A percentile compares a stretch with the other conserved stretches of the same genome.
These are phyloP conservation scores for Patiria pectinifera DNA, from an alignment of 53 echinoderm and acorn worm genomes.

Conservation along the genomic window DNA sequence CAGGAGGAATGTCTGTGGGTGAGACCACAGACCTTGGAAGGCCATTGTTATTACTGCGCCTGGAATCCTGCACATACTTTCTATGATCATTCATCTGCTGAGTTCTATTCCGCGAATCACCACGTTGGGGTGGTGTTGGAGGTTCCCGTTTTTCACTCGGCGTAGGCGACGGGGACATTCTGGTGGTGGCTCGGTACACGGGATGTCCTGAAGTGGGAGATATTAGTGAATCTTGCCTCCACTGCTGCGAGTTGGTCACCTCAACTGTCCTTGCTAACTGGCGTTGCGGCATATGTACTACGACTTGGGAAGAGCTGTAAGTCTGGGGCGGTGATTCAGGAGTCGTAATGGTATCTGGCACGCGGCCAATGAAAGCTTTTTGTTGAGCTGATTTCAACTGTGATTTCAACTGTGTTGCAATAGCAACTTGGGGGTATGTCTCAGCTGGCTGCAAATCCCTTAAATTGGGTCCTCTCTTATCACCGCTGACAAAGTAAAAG, in stretches of 20 bases:
- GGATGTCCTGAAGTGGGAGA: slow-evolving; percentile 33
- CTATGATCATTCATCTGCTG: slow-evolving; percentile 78
- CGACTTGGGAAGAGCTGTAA: slow-evolving; percentile 73
- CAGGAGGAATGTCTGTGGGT: slow-evolving; percentile 81
- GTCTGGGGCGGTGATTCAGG: slow-evolving; percentile 39
- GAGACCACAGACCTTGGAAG: slow-evolving; percentile 57
- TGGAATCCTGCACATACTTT: slow-evolving; percentile 72
- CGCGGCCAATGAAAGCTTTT: slow-evolving; percentile 70
- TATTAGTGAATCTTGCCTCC: background rate
- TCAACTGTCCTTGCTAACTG: slow-evolving; percentile 85
- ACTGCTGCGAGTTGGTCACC: slow-evolving; percentile 10
- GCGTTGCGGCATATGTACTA: slow-evolving; percentile 84
- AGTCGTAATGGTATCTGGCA: slow-evolving; percentile 41
- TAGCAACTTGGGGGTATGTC: slow-evolving; percentile 83
- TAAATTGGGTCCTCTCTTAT: slow-evolving; percentile 49
- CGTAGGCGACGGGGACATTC: slow-evolving; percentile 29
- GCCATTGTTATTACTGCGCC: slow-evolving; percentile 66
- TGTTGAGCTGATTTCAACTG: slow-evolving; percentile 65
- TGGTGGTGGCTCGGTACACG: background rate
- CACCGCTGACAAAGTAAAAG: slow-evolving; percentile 28
- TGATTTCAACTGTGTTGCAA: slow-evolving; percentile 68
- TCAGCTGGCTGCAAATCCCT: slow-evolving; percentile 76
- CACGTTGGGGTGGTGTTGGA: slow-evolving; percentile 81
- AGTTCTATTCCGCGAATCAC: slow-evolving; percentile 77
- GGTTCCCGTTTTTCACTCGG: slow-evolving; percentile 70